Evolutionary conservation across 92 coral and sea anemone species (phyloP).

Genomic region (Galaxea fascicularis): DNA sequence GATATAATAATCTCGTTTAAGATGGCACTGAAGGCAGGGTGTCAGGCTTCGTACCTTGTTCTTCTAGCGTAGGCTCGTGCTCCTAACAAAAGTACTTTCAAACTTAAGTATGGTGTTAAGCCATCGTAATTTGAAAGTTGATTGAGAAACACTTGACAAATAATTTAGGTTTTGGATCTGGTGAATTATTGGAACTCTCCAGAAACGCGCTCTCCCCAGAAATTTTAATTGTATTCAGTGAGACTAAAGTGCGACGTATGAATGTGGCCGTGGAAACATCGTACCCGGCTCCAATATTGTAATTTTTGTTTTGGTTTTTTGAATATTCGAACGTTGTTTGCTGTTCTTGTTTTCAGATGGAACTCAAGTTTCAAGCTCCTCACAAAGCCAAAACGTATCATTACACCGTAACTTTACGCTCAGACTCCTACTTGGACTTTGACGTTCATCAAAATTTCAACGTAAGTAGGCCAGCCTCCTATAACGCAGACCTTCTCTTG

Average conservation of each 20-base stretch:
- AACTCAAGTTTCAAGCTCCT: slow-evolving; percentile 95
- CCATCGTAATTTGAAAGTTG: no score
- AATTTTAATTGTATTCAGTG: no score
- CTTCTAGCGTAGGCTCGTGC: background rate
- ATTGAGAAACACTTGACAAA: no score
- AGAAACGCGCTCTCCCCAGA: no score
- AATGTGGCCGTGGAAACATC: no score
- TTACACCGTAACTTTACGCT: slow-evolving; percentile 84
- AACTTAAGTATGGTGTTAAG: no score
- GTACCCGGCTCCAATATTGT: background rate
- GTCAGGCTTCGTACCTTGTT: background rate
- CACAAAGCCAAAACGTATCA: slow-evolving; percentile 80
- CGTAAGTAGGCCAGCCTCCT: no score
- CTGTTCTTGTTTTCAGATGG: slow-evolving; percentile 65
- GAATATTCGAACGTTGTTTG: background rate
- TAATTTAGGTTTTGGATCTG: no score
- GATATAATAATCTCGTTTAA: background rate
- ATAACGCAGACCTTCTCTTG: no score
- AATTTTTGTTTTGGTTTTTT: background rate
- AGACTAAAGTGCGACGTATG: no score
- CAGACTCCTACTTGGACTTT: slow-evolving; percentile 90
- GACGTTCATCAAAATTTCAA: slow-evolving; percentile 89
- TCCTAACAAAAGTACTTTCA: background rate
- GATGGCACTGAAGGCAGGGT: background rate
- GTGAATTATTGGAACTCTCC: no score